These are phyloP conservation scores for Lota lota DNA, from an alignment of 2,113 vertebrate species.

Conservation along the genomic window DNA sequence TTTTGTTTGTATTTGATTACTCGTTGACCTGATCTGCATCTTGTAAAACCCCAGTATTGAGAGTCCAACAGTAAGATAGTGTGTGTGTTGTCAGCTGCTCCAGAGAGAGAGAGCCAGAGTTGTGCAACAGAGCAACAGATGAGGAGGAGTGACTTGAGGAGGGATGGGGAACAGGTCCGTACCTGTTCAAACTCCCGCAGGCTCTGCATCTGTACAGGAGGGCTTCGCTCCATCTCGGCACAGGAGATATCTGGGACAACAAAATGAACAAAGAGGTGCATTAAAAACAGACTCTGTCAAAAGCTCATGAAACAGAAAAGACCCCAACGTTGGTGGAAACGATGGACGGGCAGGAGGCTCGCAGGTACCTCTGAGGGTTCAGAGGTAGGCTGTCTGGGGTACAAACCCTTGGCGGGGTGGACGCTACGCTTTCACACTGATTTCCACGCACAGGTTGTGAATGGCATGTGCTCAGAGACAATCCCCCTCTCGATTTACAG, in stretches of 20 bases:
- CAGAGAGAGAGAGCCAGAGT: background rate
- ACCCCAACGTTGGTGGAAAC: too few species aligned
- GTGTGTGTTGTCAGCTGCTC: too few species aligned
- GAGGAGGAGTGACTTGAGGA: background rate
- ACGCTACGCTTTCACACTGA: background rate
- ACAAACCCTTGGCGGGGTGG: too few species aligned
- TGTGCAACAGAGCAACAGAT: background rate
- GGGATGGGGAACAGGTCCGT: slow-evolving; percentile 23
- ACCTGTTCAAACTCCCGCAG: slow-evolving; percentile 90
- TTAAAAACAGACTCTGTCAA: background rate
- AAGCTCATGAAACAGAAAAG: too few species aligned
- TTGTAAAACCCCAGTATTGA: too few species aligned
- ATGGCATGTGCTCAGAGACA: background rate
- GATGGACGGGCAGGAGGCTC: too few species aligned
- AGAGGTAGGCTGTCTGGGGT: too few species aligned
- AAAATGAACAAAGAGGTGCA: background rate
- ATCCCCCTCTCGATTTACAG: background rate
- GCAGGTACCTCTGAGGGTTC: too few species aligned
- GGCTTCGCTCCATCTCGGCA: slow-evolving; percentile 62
- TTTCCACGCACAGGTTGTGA: background rate
- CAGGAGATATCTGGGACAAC: slow-evolving; percentile 70
- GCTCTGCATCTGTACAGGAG: slow-evolving; percentile 80
- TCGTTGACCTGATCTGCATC: too few species aligned
- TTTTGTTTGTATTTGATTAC: too few species aligned
- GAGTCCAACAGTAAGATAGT: too few species aligned